Conservation (phyloP, 2,113 vertebrate species). For the Nettapus auritus region DNA sequence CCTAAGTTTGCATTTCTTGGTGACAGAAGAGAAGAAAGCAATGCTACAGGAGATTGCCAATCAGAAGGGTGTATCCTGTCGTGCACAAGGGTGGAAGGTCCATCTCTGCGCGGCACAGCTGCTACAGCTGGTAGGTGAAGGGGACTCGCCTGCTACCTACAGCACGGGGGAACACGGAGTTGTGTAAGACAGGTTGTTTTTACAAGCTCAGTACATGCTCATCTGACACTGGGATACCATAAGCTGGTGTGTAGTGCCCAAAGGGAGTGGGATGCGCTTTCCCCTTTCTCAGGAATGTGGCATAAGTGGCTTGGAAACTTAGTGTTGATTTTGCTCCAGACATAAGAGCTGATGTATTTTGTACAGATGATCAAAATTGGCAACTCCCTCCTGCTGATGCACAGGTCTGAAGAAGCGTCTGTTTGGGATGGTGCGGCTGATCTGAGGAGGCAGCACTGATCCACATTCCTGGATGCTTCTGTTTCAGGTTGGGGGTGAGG, state of each 20-base stretch:
- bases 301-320: conserved; percentile 58
- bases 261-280: conserved; percentile 45
- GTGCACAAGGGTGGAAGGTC: conserved; percentile 98
- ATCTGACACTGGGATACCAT: background rate
- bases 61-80: conserved; percentile 95
- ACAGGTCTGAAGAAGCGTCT: conserved; percentile 73
- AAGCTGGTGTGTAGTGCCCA: conserved; percentile 37
- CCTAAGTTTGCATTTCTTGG: background rate
- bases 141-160: background rate
- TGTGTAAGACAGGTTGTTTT: background rate
- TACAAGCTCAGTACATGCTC: background rate
- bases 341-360: conserved; percentile 75
- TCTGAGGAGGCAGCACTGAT: conserved; percentile 75
- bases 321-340: conserved; percentile 69
- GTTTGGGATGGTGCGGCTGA: conserved; percentile 73
- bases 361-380: conserved; percentile 75
- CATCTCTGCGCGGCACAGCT: conserved; percentile 97
- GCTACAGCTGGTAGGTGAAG: conserved; percentile 89
- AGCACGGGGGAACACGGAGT: background rate
- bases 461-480: conserved; percentile 75
- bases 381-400: conserved; percentile 73
- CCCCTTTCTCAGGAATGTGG: conserved; percentile 62
- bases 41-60: conserved; percentile 95
- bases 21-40: conserved; percentile 95
- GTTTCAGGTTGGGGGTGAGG: conserved; percentile 74